Conservation (phyloP, 1,140 invertebrate genomes). For the Apolygus lucorum region DNA sequence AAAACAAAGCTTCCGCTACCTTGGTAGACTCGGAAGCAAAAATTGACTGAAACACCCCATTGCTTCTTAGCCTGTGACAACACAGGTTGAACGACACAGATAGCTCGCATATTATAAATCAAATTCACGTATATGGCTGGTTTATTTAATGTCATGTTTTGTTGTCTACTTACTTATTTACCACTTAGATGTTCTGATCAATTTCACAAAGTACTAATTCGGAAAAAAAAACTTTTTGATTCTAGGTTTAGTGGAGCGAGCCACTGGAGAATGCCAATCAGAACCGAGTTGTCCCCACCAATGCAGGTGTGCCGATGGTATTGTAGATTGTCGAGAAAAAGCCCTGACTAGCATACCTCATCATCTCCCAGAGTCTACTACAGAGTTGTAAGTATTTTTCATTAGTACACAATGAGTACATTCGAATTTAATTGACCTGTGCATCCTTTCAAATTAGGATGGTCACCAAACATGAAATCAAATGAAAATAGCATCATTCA, state of each 20-base stretch:
- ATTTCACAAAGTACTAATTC: no score
- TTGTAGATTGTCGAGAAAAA: constrained; percentile 92
- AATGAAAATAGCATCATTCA: no score
- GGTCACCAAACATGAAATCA: neutral
- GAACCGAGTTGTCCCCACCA: constrained; percentile 83
- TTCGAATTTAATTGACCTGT: neutral
- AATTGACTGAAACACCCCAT: no score
- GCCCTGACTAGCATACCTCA: constrained; percentile 79
- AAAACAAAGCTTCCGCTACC: no score
- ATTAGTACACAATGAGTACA: neutral
- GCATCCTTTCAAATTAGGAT: neutral
- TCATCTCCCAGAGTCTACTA: constrained; percentile 82
- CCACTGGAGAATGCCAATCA: constrained; percentile 59
- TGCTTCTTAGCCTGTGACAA: no score
- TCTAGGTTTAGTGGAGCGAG: constrained; percentile 27
- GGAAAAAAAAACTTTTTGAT: neutral
- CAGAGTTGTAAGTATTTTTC: constrained; percentile 76
- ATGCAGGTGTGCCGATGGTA: constrained; percentile 84
- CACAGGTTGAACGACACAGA: no score
- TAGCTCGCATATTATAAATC: no score
- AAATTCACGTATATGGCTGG: no score
- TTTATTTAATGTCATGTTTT: no score
- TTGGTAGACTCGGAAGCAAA: no score
- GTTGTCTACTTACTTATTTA: no score
- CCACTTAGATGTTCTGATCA: no score